Evolutionary conservation across 1,140 invertebrate genomes (phyloP).

Genomic region (Cataglyphis hispanica): DNA sequence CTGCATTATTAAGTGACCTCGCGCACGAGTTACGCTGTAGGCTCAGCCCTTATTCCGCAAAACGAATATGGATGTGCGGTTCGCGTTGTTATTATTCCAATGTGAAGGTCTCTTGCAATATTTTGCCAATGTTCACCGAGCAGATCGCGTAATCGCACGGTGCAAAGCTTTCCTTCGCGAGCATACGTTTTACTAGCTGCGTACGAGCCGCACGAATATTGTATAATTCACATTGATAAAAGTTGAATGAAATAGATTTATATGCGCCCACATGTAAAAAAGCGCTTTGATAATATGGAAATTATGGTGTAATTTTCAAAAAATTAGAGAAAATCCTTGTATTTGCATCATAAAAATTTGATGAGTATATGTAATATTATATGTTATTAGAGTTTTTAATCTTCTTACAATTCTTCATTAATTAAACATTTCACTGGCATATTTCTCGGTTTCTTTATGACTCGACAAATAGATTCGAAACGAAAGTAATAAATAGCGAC

Average conservation of each 20-base stretch:
- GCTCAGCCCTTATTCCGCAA: conserved; percentile 55
- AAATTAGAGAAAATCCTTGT: neutral
- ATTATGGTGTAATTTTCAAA: neutral
- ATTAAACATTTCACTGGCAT: conserved; percentile 17
- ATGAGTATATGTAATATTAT: conserved; percentile 20
- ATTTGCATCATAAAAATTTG: neutral
- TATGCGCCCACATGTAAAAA: neutral
- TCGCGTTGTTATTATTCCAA: conserved; percentile 64
- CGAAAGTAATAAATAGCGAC: conserved; percentile 50
- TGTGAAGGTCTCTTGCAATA: conserved; percentile 36
- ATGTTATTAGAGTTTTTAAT: neutral
- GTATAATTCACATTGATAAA: neutral
- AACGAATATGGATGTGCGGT: conserved; percentile 74
- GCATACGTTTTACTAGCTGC: neutral
- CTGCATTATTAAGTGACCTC: conserved; percentile 81
- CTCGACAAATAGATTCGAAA: conserved; percentile 41
- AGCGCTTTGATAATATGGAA: neutral
- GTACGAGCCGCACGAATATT: neutral
- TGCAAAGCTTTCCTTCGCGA: neutral
- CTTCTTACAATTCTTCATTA: neutral
- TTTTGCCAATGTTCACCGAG: conserved; percentile 34
- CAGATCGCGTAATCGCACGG: conserved; percentile 18
- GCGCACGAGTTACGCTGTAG: conserved; percentile 74
- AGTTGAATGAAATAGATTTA: neutral
- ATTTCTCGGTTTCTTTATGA: conserved; percentile 39